Evolutionary conservation across 2,113 vertebrate genomes (phyloP), one percentile per base, ranked within the genome.

Genomic region (Casuarius casuarius): DNA sequence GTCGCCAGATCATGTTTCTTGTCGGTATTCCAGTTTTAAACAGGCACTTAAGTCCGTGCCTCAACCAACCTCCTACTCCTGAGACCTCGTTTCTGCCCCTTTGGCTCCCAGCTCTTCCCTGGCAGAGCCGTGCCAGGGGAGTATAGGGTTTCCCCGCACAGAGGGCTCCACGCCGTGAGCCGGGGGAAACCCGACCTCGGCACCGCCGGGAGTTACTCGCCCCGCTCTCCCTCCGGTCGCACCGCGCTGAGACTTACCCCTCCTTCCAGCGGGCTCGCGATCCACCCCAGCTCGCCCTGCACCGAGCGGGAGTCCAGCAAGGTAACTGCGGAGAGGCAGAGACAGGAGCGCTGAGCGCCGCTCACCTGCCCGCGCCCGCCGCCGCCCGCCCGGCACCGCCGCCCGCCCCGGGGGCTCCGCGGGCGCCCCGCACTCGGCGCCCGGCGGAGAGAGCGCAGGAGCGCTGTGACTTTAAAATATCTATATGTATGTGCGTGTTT

Each of bases 231-330:
- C 38, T 8, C 38, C 38, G 38, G 38, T 38, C 38, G 38, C 7
- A 38, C 38, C 38, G 38, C 38, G 38, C 38, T 38, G 38, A 38
- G 38, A 38, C 99, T 99, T 98, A 99, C 99, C 99, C 99, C 99
- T 99, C 99, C 99, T 99, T 99, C 99, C 94, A 99, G 97, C 38
- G 99, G 99, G 91, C 98, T 99, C 16, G 99, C 99, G 97, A 99
- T 99, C 99, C 99, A 99, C 95, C 99, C 99, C 96, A 99, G 98
- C 67, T 99, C 99, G 94, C 99, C 99, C 97, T 99, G 99, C 66
- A 99, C 99, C 8, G 99, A 98, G 98, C 99, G 99, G 98, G 99
- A 99, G 98, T 99, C 99, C 99, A 99, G 95, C 96, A 99, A 98
- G 92, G 99, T 99, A 98, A 99, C 99, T 99, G 98, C 95, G 97